A percentile compares a stretch with the other conserved stretches of the same genome.
Conservation (phyloP, 2,888 invertebrate species). For the Gibbula magus region DNA sequence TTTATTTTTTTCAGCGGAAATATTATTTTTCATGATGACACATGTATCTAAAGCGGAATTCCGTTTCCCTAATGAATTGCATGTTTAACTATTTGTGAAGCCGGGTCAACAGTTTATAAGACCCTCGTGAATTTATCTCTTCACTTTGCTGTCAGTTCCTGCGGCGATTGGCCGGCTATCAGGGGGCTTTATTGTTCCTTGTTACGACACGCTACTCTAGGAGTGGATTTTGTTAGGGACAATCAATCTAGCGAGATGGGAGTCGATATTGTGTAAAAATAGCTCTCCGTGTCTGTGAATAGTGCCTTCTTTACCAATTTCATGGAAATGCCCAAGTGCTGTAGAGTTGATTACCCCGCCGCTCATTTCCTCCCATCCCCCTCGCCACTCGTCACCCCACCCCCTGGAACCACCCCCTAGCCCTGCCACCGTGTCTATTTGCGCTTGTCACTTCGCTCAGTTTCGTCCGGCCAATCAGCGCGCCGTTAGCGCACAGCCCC, state of each 20-base stretch:
- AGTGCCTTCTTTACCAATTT: constrained; percentile 3
- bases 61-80: neutral
- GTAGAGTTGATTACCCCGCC: constrained; percentile 19
- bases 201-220: neutral
- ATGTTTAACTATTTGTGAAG: neutral
- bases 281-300: constrained; percentile 21
- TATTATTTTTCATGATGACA: too few relatives aligned
- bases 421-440: constrained; percentile 7
- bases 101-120: constrained; percentile 12
- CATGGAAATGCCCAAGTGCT: neutral
- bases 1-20: too few relatives aligned
- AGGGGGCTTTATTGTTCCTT: constrained; percentile 10
- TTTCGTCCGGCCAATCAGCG: constrained; percentile 46
- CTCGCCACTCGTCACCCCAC: neutral
- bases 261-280: constrained; percentile 21
- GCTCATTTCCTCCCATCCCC: neutral
- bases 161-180: constrained; percentile 4
- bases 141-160: neutral
- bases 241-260: constrained; percentile 17
- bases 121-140: neutral
- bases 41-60: too few relatives aligned
- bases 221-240: constrained; percentile 20
- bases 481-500: constrained; percentile 33
- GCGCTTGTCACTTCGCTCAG: constrained; percentile 14
- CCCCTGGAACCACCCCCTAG: neutral